A percentile compares a stretch with the other conserved stretches of the same genome.
Evolutionary conservation across 2,797 vertebrate genomes (phyloP).

Genomic region (Sebastes flavidus): DNA sequence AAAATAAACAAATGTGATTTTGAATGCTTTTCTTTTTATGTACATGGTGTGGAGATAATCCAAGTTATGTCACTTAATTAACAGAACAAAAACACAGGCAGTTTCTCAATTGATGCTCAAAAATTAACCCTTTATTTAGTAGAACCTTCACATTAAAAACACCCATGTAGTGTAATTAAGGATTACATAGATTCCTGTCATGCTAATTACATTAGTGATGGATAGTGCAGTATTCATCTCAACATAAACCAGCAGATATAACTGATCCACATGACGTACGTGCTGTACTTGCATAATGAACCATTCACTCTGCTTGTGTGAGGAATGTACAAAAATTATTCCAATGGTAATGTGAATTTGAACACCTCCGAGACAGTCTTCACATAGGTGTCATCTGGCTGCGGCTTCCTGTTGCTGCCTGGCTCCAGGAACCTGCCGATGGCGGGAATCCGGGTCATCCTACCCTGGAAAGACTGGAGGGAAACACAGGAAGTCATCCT

Average conservation of each 20-base stretch:
- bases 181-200: too few relatives aligned
- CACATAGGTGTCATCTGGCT: slow-evolving; percentile 61
- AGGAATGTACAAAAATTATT: not conserved
- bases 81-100: not conserved
- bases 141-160: not conserved
- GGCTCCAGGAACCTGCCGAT: slow-evolving; percentile 87
- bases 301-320: not conserved
- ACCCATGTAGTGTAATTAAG: not conserved
- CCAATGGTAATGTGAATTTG: accelerated
- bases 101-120: not conserved
- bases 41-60: not conserved
- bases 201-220: not conserved
- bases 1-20: slow-evolving; percentile 26
- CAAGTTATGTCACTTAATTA: not conserved
- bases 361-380: slow-evolving; percentile 59
- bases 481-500: not conserved
- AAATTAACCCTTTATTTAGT: slow-evolving; percentile 20
- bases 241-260: not conserved
- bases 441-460: slow-evolving; percentile 79
- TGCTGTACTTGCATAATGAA: not conserved
- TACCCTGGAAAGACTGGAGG: slow-evolving; percentile 86
- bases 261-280: accelerated
- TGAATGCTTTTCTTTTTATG: not conserved
- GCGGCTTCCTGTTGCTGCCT: slow-evolving; percentile 86
- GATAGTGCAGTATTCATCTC: not conserved